phyloP scores from a whole-genome alignment of 2,797 vertebrate species.

The Chaunax sp. region DNA sequence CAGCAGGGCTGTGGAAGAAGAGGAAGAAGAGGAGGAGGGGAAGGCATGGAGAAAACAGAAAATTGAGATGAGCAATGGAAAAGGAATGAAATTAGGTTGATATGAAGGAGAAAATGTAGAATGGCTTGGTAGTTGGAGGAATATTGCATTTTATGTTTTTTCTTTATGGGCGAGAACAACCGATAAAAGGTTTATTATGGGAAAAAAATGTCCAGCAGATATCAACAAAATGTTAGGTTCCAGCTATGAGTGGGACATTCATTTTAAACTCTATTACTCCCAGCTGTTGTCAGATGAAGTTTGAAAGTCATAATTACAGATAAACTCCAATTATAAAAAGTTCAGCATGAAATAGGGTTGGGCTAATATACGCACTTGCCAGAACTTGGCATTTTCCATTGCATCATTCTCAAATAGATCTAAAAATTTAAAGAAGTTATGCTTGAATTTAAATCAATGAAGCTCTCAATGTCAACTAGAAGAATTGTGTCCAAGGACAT shows the following conservation, averaged over 20 bases:
- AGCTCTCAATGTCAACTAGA: too few species aligned
- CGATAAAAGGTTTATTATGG: slow-evolving; percentile 37
- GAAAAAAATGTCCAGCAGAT: slow-evolving; percentile 15
- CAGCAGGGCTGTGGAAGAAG: slow-evolving; percentile 85
- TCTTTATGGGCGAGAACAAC: slow-evolving; percentile 12
- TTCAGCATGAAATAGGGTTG: background rate
- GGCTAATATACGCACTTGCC: background rate
- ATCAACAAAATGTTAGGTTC: slow-evolving; percentile 29
- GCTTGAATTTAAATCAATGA: too few species aligned
- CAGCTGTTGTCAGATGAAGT: slow-evolving; percentile 25
- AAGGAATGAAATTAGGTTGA: slow-evolving; percentile 42
- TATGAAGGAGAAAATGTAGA: slow-evolving; percentile 54
- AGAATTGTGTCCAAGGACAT: too few species aligned
- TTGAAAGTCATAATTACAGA: slow-evolving; percentile 27
- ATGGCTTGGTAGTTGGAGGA: slow-evolving; percentile 18
- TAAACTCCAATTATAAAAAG: slow-evolving; percentile 18
- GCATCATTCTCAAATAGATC: too few species aligned
- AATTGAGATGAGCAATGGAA: slow-evolving; percentile 39
- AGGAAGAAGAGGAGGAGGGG: slow-evolving; percentile 2
- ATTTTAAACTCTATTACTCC: slow-evolving; percentile 25
- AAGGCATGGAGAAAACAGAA: slow-evolving; percentile 45
- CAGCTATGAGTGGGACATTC: slow-evolving; percentile 15
- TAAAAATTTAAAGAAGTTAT: too few species aligned
- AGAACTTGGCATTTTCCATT: too few species aligned
- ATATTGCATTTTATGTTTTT: slow-evolving; percentile 24